Evolutionary conservation across 2,888 invertebrate genomes (phyloP), one percentile per base, ranked within the genome.

Genomic region (Adelognathus sp.): DNA sequence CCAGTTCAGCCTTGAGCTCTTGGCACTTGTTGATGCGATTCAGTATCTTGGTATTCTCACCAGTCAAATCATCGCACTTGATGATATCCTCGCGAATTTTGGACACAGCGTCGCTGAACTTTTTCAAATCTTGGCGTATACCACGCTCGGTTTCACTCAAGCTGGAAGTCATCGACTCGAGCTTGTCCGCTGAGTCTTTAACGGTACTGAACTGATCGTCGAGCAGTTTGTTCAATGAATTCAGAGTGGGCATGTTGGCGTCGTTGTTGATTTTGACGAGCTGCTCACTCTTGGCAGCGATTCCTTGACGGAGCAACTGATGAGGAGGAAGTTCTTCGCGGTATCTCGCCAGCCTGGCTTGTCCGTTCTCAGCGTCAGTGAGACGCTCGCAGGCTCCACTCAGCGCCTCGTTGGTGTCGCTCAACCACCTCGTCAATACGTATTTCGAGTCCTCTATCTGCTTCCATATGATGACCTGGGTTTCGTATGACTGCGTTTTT

Each of bases 381-480:
- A 95, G 94, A 88, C 96, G 95, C 79, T 96, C 95, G 64, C 95
- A 94, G 27, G 97, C 96, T 83, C 95, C 95, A 54, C 95, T 94
- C 3, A 98, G 92, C 36, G 94, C 94, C 83, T 95, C 95, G 73
- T 96, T 96, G 21, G 96, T 97, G 88, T 96, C 96, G 76, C 94
- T 94, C 4, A 98, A 89, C 98, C 98, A 98, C 21, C 95, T 94
- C 0, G 96, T 92, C 2, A 98, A 92, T 88, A 97, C 97, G 81
- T 96, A 95, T 88, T 97, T 97, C 0, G 95, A 95, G 76, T 97
- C 96, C 84, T 97, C 96, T 36, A 98, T 96, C 90, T 98, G 97
- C 86, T 97, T 96, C 98, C 98, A 98, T 66, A 98, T 96, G n/a
- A 97, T 95, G 0, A 96, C 93, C 91, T 98, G 97, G 0, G 97